Evolutionary conservation across 2,113 vertebrate genomes (phyloP), one percentile per base, ranked within the genome.

Genomic region (Alosa alosa): DNA sequence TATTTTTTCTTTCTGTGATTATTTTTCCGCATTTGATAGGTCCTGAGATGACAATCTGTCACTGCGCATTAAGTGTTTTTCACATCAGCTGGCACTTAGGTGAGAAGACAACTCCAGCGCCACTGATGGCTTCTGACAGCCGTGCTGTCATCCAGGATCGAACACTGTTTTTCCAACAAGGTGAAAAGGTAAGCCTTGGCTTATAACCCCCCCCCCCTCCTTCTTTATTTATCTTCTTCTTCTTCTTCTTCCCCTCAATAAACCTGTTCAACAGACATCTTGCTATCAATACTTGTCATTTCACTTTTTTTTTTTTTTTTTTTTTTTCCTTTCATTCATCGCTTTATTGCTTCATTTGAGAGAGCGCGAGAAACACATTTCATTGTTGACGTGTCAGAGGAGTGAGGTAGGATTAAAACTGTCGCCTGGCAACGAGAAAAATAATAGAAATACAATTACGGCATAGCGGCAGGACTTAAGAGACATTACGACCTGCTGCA

Each of bases 381-480:
- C 72, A 78, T 81, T 86, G 75, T 85, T 86, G 87, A 84, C 81
- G 55, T 84, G 83, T 84, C 81, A 85, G 60, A 44, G 45, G 22
- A 75, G n/a, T 83, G 49, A 85, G 87, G 68, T 55, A 81, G 84
- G 83, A 85, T 91, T 87, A 75, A 20, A 85, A 87, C 46, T 60
- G 90, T 92, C 93, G 88, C 92, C 90, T 89, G 86, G 92, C 83
- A 92, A 88, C 84, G 44, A 36, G 72, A 50, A 82, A 85, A 47
- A 84, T 87, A 87, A 91, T 85, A 92, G 90, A 87, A 93, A 87
- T 81, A 68, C 68, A 88, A 86, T 83, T 82, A 89, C 39, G 81
- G 64, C 64, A 49, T 82, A 84, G 78, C 50, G 87, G 82, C 44
- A 25, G 36, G 72, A 2, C 84, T 78, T 83, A 89, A 81, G 87